Conservation (phyloP, 2,888 invertebrate genomes). For the Oligia strigilis region DNA sequence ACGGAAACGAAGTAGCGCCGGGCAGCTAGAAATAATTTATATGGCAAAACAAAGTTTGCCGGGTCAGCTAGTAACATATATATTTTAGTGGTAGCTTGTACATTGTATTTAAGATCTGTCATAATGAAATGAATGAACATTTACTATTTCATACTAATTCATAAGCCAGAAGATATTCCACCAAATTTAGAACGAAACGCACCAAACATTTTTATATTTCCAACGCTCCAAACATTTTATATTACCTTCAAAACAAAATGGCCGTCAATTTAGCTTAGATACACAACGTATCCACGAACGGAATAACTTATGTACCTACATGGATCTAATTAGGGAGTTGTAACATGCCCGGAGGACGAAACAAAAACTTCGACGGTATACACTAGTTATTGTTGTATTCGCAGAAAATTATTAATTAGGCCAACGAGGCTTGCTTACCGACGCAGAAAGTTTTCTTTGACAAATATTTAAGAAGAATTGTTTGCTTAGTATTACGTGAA, state of each 20-base stretch:
- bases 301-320: constrained; percentile 31
- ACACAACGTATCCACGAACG: constrained; percentile 1
- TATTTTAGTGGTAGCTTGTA: no score
- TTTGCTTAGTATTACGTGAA: constrained; percentile 1
- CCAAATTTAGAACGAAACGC: neutral
- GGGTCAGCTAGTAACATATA: no score
- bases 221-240: neutral
- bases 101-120: no score
- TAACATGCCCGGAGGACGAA: constrained; percentile 39
- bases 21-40: no score
- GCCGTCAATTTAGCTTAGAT: constrained; percentile 1
- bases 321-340: constrained; percentile 54
- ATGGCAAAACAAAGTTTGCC: no score
- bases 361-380: constrained; percentile 45
- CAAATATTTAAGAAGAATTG: constrained; percentile 19
- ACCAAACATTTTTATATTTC: no score
- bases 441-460: constrained; percentile 25
- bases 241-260: constrained; percentile 6
- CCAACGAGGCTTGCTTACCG: constrained; percentile 19
- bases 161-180: no score
- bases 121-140: no score
- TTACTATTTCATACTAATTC: neutral
- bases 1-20: no score
- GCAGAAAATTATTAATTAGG: constrained; percentile 51
- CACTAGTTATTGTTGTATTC: constrained; percentile 26